Evolutionary conservation across 2,888 invertebrate genomes (phyloP).

Genomic region (Pristionchus maxplancki): DNA sequence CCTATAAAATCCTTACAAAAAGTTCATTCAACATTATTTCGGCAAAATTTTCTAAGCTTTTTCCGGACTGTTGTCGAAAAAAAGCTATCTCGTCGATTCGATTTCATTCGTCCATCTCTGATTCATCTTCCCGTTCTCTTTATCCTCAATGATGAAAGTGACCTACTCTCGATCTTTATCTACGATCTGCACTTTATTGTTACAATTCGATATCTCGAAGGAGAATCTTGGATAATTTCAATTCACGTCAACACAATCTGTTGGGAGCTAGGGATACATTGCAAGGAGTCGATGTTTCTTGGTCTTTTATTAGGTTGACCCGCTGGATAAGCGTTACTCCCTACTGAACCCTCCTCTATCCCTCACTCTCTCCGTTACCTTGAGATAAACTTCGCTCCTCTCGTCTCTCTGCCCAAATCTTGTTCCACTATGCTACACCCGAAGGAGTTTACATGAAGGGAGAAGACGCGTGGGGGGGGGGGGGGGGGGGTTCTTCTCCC

Average conservation of each 20-base stretch:
- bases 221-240: neutral
- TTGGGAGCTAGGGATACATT: neutral
- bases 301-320: neutral
- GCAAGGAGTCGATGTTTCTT: too few relatives aligned
- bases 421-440: slow-evolving; percentile 40
- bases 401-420: slow-evolving; percentile 15
- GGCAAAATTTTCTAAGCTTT: too few relatives aligned
- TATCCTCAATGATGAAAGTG: slow-evolving; percentile 12
- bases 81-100: neutral
- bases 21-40: too few relatives aligned
- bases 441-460: slow-evolving; percentile 30
- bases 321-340: neutral
- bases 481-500: neutral
- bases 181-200: neutral
- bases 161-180: neutral
- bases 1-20: too few relatives aligned
- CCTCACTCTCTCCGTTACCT: slow-evolving; percentile 24
- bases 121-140: neutral
- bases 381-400: slow-evolving; percentile 29
- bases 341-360: neutral
- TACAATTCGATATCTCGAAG: neutral
- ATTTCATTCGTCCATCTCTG: neutral
- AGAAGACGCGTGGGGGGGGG: neutral
- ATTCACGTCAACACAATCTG: too few relatives aligned
- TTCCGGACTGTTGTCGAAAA: too few relatives aligned